Percentiles rank a stretch among this genome's conserved stretches.
These are phyloP conservation scores for Zophobas atratus DNA, from an alignment of 1,140 invertebrate genomes.

Conservation along the genomic window DNA sequence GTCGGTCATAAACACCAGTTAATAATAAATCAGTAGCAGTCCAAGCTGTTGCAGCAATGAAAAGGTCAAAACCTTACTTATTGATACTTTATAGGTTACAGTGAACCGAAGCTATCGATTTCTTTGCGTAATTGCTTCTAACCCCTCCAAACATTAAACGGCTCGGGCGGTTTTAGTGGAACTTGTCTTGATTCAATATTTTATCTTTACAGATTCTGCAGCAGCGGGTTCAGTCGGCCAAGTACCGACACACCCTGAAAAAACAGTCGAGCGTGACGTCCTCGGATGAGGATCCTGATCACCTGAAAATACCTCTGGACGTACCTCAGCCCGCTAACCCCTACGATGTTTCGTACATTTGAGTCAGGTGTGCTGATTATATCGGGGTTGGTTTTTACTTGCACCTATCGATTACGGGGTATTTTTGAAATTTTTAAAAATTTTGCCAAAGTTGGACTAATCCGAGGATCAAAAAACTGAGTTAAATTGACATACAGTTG, in stretches of 20 bases:
- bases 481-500: constrained; percentile 59
- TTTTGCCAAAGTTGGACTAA: constrained; percentile 3
- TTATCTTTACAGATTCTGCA: constrained; percentile 60
- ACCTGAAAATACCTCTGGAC: constrained; percentile 54
- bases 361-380: constrained; percentile 8
- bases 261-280: constrained; percentile 52
- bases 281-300: constrained; percentile 48
- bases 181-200: constrained; percentile 12
- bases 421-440: constrained; percentile 19
- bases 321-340: constrained; percentile 46
- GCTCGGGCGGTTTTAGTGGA: too few species aligned
- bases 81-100: constrained; percentile 30
- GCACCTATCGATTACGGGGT: constrained; percentile 19
- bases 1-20: constrained; percentile 24
- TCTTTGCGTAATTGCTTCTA: constrained; percentile 28
- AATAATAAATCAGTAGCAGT: constrained; percentile 37
- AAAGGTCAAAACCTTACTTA: constrained; percentile 33
- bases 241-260: constrained; percentile 52
- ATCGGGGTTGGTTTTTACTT: constrained; percentile 28
- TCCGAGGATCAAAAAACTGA: constrained; percentile 44
- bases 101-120: constrained; percentile 27
- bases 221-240: constrained; percentile 61
- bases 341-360: constrained; percentile 53
- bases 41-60: constrained; percentile 12
- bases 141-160: not conserved